Percentiles rank a stretch among this genome's conserved stretches.
Evolutionary conservation across 2,113 vertebrate species (phyloP).

Genomic region (Cyprinodon tularosa): DNA sequence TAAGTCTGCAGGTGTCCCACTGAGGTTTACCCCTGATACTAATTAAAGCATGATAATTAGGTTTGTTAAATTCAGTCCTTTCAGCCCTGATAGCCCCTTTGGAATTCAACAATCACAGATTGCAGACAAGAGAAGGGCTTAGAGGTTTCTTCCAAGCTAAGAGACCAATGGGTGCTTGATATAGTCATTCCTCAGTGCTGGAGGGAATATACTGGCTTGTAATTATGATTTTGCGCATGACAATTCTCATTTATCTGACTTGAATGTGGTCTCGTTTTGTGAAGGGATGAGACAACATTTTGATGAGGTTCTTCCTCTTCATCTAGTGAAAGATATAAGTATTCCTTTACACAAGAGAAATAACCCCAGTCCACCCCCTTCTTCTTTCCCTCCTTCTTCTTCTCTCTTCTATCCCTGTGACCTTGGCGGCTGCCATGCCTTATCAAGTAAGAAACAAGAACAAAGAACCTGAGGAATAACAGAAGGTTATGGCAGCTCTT

Average conservation of each 20-base stretch:
- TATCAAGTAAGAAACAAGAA: constrained; percentile 77
- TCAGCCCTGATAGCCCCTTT: constrained; percentile 90
- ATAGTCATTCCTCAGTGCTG: constrained; percentile 67
- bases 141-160: constrained; percentile 65
- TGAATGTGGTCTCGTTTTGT: constrained; percentile 71
- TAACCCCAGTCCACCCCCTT: constrained; percentile 35
- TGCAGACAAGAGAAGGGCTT: constrained; percentile 78
- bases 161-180: constrained; percentile 70
- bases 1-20: constrained; percentile 99
- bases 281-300: constrained; percentile 76
- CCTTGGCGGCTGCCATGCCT: constrained; percentile 78
- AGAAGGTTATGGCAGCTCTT: constrained; percentile 80
- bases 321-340: constrained; percentile 72
- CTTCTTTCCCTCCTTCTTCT: constrained; percentile 29
- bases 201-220: constrained; percentile 72
- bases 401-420: constrained; percentile 70
- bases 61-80: constrained; percentile 99
- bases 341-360: constrained; percentile 77
- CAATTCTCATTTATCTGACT: constrained; percentile 81
- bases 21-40: constrained; percentile 99
- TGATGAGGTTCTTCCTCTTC: constrained; percentile 78
- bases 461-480: constrained; percentile 77
- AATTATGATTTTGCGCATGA: constrained; percentile 79
- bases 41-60: constrained; percentile 99
- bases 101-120: constrained; percentile 83